Percentiles rank a stretch among this genome's conserved stretches.
Conservation (phyloP, 1,140 invertebrate species). For the Mizuhopecten yessoensis region DNA sequence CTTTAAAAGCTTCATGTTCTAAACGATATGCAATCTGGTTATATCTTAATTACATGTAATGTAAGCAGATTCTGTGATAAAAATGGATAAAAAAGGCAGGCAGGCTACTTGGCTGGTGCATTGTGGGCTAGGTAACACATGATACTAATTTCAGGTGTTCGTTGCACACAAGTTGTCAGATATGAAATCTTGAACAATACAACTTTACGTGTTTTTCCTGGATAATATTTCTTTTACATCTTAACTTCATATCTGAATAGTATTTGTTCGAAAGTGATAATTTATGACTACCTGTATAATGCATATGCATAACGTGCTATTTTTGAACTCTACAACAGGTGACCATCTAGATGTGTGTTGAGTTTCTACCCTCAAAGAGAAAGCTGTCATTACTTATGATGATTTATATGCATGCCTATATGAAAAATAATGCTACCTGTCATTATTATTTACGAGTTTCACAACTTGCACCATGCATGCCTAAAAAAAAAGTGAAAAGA, state of each 20-base stretch:
- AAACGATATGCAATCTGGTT: too few relatives aligned
- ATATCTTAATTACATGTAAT: neutral
- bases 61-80: neutral
- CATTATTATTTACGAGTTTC: neutral
- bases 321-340: neutral
- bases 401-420: neutral
- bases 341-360: neutral
- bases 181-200: neutral
- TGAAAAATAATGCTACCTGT: neutral
- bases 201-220: neutral
- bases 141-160: neutral
- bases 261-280: neutral
- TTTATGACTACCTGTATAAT: neutral
- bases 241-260: neutral
- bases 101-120: neutral
- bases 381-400: neutral
- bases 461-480: neutral
- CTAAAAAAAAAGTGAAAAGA: neutral
- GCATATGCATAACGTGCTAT: neutral
- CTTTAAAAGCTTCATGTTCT: too few relatives aligned
- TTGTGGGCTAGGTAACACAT: conserved; percentile 30
- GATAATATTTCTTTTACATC: neutral
- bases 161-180: neutral
- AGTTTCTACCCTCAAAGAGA: neutral
- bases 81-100: neutral